Conservation (phyloP, 1,140 invertebrate genomes). For the Dolichoris vasculosae region DNA sequence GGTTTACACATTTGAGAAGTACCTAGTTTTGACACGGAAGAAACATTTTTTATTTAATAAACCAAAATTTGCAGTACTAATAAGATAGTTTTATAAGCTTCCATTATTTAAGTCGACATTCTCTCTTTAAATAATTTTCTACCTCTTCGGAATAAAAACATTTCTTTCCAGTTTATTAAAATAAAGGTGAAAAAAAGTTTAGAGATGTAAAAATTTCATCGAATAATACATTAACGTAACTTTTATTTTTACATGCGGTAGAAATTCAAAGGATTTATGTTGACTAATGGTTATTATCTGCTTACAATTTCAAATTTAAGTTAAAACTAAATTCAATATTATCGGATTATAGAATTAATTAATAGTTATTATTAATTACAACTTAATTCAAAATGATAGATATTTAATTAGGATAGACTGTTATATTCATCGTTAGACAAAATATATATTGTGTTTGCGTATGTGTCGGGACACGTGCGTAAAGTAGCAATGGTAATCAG, state of each 20-base stretch:
- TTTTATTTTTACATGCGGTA: neutral
- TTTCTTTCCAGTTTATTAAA: neutral
- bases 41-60: neutral
- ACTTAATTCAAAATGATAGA: too few species aligned
- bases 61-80: neutral
- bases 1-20: neutral
- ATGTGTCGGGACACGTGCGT: too few species aligned
- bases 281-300: neutral
- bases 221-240: neutral
- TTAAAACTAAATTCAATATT: neutral
- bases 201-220: too few species aligned
- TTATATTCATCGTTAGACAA: too few species aligned
- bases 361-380: too few species aligned
- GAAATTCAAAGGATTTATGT: too few species aligned
- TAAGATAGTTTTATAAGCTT: neutral
- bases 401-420: too few species aligned
- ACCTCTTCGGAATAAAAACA: neutral
- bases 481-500: too few species aligned
- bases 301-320: neutral
- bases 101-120: neutral
- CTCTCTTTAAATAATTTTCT: neutral
- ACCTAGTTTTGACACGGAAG: neutral
- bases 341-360: too few species aligned
- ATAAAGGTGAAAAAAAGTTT: too few species aligned
- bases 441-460: too few species aligned